phyloP scores from a whole-genome alignment of 2,113 vertebrate species.

The rabbit (Oryctolagus cuniculus) region mOryCun1.1 NC_091443.1:69494001-69494500 shows the following conservation, averaged over 20 bases:
- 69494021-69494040: neutral
- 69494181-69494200: neutral
- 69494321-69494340: neutral
- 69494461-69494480: constrained; percentile 9
- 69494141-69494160: neutral
- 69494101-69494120: neutral
- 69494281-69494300: neutral
- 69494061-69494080: neutral
- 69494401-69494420: neutral
- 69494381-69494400: neutral
- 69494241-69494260: neutral
- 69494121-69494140: neutral
- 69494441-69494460: neutral
- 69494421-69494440: neutral
- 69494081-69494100: neutral
- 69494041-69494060: neutral
- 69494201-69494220: neutral
- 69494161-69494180: neutral
- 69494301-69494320: neutral
- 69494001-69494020: neutral
- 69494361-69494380: neutral
- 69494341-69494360: neutral
- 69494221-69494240: neutral
- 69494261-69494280: neutral
- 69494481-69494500: neutral